Percentiles rank a stretch among this genome's conserved stretches.
Conservation (phyloP, 2,797 vertebrate genomes). For the Lepus townsendii region DNA sequence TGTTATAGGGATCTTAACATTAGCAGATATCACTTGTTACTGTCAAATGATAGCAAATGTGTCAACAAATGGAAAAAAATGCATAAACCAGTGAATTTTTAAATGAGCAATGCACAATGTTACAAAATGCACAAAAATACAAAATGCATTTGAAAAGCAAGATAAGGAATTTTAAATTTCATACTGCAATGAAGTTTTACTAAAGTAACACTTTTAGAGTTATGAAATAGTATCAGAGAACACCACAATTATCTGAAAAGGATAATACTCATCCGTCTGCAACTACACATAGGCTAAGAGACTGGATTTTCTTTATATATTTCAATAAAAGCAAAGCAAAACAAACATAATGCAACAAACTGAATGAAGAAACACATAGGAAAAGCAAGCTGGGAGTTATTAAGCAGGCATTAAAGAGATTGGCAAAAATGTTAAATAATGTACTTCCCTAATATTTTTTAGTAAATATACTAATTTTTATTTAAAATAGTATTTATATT, state of each 20-base stretch:
- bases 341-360: not conserved
- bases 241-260: conserved; percentile 32
- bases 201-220: not conserved
- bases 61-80: conserved; percentile 16
- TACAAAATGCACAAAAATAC: not conserved
- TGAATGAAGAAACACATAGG: not conserved
- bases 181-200: not conserved
- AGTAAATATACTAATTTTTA: not conserved
- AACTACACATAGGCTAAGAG: not conserved
- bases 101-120: not conserved
- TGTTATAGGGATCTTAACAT: not conserved
- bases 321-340: conserved; percentile 56
- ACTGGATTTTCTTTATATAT: not conserved
- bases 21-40: not conserved
- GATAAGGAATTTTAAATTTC: conserved; percentile 52
- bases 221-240: conserved; percentile 16
- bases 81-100: not conserved
- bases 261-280: not conserved
- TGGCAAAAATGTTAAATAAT: conserved; percentile 43
- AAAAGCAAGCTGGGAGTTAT: not conserved
- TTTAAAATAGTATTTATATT: conserved; percentile 10
- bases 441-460: not conserved
- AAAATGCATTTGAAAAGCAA: conserved; percentile 38
- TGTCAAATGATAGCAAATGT: not conserved
- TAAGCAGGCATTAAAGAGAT: not conserved